Base-by-base conservation (phyloP, 2,797 vertebrate genomes). In the Ibycter americanus region DNA sequence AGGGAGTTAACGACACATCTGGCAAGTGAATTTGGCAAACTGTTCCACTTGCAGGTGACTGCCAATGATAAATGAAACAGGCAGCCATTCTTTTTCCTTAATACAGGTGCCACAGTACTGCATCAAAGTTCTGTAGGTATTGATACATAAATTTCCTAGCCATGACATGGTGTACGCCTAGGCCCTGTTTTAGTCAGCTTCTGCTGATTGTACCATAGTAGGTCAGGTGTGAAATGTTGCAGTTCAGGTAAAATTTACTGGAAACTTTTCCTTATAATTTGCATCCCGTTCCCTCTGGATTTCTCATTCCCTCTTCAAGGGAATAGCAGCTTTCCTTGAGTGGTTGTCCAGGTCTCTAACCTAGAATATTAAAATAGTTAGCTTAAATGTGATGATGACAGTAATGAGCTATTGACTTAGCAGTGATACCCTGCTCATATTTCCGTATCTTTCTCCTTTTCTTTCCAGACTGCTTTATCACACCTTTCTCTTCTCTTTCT, bases 401-500 rank as follows among this genome's bases (percentile, higher is more conserved):
- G 66, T 76, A 96, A 89, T 49, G 68, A 95, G 52, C 78, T 90
- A 68, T 76, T 89, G 76, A 81, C 93, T 87, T 90, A 95, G 65
- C 66, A 47, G 82, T 38, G 68, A 77, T 72, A 78, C 79, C 66
- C 80, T 90, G 51, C 79, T 91, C n/a, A 70, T 68, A 17, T 36
- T 96, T 94, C 65, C 59, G 9, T 71, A 38, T 88, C 92, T 95
- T 73, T 70, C 81, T 92, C 15, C 84, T 84, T 88, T 90, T 96
- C 84, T 94, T 96, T 94, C 40, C 73, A 96, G 92, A 78, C 67
- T 70, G 52, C 83, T 62, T 97, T 70, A 88, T 87, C 27, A 19
- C 66, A 90, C 83, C 74, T 95, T 90, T 94, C 83, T 95, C 66
- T 92, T 97, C 90, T 95, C 76, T 96, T 97, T 98, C 62, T 83